These are phyloP conservation scores for Chorisops tibialis DNA, from an alignment of 2,888 invertebrate genomes.

Conservation along the genomic window DNA sequence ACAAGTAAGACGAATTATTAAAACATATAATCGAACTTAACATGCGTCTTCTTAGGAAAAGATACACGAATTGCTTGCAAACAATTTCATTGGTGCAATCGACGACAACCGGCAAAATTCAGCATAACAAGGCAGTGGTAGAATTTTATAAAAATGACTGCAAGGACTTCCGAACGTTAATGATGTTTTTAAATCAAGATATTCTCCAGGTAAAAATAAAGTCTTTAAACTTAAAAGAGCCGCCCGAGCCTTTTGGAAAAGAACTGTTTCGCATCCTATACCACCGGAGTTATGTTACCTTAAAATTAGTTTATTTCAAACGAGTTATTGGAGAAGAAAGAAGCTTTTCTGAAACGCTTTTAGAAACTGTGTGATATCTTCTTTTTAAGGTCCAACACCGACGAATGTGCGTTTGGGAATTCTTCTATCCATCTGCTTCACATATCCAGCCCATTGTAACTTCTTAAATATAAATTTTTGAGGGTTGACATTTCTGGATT, in stretches of 20 bases:
- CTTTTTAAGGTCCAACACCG: too few species aligned
- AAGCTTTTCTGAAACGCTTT: too few species aligned
- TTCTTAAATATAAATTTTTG: too few species aligned
- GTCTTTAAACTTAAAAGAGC: background rate
- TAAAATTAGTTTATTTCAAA: too few species aligned
- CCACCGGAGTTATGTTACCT: too few species aligned
- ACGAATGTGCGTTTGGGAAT: too few species aligned
- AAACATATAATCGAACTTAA: background rate
- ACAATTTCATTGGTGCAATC: conserved; percentile 43
- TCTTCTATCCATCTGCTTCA: too few species aligned
- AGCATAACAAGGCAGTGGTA: conserved; percentile 78
- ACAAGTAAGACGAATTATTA: conserved; percentile 38
- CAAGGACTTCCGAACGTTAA: conserved; percentile 69
- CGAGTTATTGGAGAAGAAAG: too few species aligned
- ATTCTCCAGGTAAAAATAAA: conserved; percentile 34
- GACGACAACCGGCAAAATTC: conserved; percentile 38
- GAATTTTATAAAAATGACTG: conserved; percentile 75
- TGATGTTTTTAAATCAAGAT: conserved; percentile 61
- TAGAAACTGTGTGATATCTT: too few species aligned
- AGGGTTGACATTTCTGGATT: too few species aligned
- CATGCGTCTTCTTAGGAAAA: conserved; percentile 36
- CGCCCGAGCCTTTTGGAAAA: background rate
- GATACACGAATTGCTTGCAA: conserved; percentile 45
- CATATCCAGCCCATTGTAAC: too few species aligned
- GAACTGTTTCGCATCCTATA: background rate